Conservation (phyloP, 2,113 vertebrate species). For the Turnix velox region DNA sequence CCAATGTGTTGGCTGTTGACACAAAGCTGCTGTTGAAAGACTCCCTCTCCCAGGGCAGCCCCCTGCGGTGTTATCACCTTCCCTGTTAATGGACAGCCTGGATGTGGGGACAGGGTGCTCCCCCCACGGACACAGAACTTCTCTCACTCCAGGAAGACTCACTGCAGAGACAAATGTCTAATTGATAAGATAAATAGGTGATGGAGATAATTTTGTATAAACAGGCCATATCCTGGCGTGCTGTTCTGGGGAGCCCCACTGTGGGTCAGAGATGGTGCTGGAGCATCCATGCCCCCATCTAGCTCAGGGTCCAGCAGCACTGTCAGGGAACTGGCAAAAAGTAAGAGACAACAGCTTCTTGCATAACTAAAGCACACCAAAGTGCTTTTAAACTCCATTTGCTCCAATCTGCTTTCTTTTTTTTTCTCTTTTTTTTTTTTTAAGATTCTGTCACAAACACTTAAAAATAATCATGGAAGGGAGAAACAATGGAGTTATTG, state of each 20-base stretch:
- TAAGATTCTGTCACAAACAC: background rate
- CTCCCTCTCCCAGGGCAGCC: background rate
- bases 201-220: background rate
- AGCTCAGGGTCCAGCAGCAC: background rate
- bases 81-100: background rate
- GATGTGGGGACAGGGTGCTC: background rate
- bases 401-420: background rate
- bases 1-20: background rate
- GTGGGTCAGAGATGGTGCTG: fast-evolving
- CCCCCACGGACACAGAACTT: background rate
- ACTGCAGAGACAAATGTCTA: background rate
- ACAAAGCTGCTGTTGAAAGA: background rate
- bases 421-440: background rate
- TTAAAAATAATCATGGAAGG: background rate
- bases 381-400: background rate
- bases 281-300: fast-evolving
- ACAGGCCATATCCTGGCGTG: fast-evolving
- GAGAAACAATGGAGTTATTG: background rate
- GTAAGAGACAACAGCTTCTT: background rate
- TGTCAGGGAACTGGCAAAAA: background rate
- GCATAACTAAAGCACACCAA: background rate
- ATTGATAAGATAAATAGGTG: background rate
- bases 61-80: fast-evolving
- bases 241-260: background rate
- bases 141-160: background rate